Base-by-base conservation (phyloP, 30 jellyfish, hydroid and myxozoan species). In the Sanderia malayensis region DNA sequence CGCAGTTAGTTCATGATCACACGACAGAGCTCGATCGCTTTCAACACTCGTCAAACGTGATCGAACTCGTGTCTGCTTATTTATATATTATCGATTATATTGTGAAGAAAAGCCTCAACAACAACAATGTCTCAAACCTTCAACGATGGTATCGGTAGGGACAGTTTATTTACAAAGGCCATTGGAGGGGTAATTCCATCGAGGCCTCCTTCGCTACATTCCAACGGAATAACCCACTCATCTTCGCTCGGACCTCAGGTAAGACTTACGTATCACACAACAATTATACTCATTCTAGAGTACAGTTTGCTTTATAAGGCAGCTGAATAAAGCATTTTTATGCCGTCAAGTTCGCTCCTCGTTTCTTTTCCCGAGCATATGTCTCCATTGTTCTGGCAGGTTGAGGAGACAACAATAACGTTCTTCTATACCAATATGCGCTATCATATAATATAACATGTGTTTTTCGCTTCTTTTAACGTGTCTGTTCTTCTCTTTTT, bases 161-260 rank as follows among this genome's bases (percentile, higher is more conserved):
- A 82, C 67, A 82, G 94, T 76, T 28, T 82, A 26, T 73, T 82
- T 66, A 73, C 82, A 29, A 82, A 82, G 58, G 82, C 55, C 82
- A 76, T 82, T 57, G 82, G 85, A 47, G 94, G 94, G 79, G 91
- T 68, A 34, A 57, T 82, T 44, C 79, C 94, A 19, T 62, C 87
- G 4, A 46, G 94, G 20, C 94, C 86, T 27, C 86, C 94, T 46
- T 82, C 94, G 76, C 86, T 82, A 46, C 94, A 82, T 72, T 82
- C 94, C 52, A 81, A 70, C 76, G 94, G 94, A 62, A 82, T 82
- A 57, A 71, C 94, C n/a, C 87, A 70, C 71, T 52, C 87, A 31
- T 73, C 81, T 27, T 82, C 94, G 19, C 87, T 82, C 52, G 94
- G 94, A 44, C 77, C 94, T 71, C 94, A 82, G 87, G 94, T 82